A percentile compares a stretch with the other conserved stretches of the same genome.
These are phyloP conservation scores for Apamea crenata DNA, from an alignment of 2,888 invertebrate genomes.

Conservation along the genomic window DNA sequence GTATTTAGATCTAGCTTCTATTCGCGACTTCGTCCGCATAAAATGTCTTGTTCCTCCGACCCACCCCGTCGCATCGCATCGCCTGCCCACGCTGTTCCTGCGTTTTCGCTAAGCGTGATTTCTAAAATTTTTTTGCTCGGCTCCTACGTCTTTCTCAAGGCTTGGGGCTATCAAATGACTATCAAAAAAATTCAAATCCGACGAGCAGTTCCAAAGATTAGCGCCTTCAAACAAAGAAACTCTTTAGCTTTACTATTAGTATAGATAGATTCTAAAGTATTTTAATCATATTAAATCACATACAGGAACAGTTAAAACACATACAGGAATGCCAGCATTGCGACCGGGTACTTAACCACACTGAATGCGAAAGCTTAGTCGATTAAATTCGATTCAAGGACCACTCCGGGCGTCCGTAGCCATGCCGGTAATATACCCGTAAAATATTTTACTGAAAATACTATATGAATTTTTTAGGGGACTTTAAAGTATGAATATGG, in stretches of 20 bases:
- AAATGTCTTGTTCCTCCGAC: neutral
- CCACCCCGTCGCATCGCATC: neutral
- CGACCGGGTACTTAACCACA: constrained; percentile 66
- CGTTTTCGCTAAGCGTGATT: neutral
- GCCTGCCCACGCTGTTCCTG: neutral
- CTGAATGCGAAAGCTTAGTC: constrained; percentile 71
- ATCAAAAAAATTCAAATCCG: neutral
- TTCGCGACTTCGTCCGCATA: neutral
- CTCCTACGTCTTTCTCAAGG: no score
- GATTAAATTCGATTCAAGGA: constrained; percentile 72
- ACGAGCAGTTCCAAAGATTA: neutral
- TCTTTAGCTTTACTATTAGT: neutral
- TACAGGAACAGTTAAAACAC: constrained; percentile 40
- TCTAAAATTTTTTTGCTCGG: neutral
- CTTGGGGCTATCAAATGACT: no score
- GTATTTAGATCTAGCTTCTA: neutral
- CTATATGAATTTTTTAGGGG: constrained; percentile 48
- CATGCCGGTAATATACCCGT: constrained; percentile 69
- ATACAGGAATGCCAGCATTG: constrained; percentile 44
- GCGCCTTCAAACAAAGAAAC: neutral
- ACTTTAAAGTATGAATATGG: constrained; percentile 34
- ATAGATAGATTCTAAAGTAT: neutral
- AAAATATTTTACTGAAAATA: constrained; percentile 70
- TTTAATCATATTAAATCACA: constrained; percentile 30
- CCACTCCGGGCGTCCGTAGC: constrained; percentile 65